Evolutionary conservation across 1,140 invertebrate species (phyloP), one percentile per base, ranked within the genome.

Genomic region (Caenorhabditis tropicalis): DNA sequence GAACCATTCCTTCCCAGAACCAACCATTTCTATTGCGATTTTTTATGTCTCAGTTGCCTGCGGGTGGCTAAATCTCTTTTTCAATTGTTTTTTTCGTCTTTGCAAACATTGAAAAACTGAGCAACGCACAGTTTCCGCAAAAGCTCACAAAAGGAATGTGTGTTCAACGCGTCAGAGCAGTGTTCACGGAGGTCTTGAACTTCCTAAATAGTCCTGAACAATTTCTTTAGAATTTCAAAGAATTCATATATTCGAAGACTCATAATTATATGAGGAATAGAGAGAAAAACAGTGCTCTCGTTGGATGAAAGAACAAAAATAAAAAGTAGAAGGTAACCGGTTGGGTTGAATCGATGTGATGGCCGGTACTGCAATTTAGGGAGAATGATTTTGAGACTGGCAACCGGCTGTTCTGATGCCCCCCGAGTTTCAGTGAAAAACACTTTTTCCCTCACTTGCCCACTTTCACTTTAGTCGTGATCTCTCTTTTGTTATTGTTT

Each of bases 311-410:
- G 29, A 43, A 39, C 65, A 46, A 21, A 46, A 74, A 74, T 43
- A 74, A 27, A 27, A 29, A 58, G 29, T 6, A 36, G 58, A 21
- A 24, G n/a, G 33, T 74, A 74, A 74, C 65, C 65, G 65, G 65
- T 74, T 74, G 43, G 33, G 65, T 74, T n/a, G 65, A 36, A 74
- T 74, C 21, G 65, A 46, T 39, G 65, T 9, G 36, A 74, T 74
- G 65, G 65, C 33, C 65, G 65, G 65, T n/a, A 74, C 65, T 74
- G 65, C 65, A 74, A 74, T 74, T 74, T 74, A 74, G 36, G 53
- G 65, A n/a, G 65, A n/a, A 74, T 39, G 36, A 74, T 65, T 65
- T 65, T 65, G 58, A 43, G 36, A 39, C 65, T 74, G 65, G 4
- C 65, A 74, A 74, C 65, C 65, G 65, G 65, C 65, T 29, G 36